phyloP scores from a whole-genome alignment of 2,113 vertebrate genomes.

The Coptodon bakossiorum region DNA sequence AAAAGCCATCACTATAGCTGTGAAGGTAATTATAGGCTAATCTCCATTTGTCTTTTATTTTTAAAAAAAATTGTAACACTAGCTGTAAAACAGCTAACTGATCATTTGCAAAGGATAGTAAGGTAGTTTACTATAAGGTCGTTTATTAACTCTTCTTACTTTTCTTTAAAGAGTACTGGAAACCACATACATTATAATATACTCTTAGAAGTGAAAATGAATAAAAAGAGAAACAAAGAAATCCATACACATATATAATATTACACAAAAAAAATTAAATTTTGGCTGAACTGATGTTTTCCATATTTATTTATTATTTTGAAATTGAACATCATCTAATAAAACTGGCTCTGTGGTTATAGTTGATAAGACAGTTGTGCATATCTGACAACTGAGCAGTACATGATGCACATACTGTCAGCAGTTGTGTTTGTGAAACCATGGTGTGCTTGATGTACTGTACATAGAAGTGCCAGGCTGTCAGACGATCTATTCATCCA shows the following conservation, averaged over 20 bases:
- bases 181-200: neutral
- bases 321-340: neutral
- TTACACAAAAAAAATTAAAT: accelerated
- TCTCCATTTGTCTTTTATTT: neutral
- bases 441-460: neutral
- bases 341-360: neutral
- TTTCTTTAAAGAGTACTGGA: neutral
- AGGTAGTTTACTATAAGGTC: neutral
- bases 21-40: neutral
- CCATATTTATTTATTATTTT: neutral
- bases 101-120: neutral
- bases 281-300: neutral
- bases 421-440: neutral
- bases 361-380: neutral
- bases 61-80: accelerated
- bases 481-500: constrained; percentile 41
- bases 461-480: neutral
- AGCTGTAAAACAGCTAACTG: neutral
- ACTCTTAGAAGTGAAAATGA: neutral
- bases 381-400: neutral
- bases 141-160: neutral
- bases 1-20: neutral
- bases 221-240: neutral
- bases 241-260: neutral
- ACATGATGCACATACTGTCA: neutral